Evolutionary conservation across 2,888 invertebrate species (phyloP).

Genomic region (Apodemia hepburni): DNA sequence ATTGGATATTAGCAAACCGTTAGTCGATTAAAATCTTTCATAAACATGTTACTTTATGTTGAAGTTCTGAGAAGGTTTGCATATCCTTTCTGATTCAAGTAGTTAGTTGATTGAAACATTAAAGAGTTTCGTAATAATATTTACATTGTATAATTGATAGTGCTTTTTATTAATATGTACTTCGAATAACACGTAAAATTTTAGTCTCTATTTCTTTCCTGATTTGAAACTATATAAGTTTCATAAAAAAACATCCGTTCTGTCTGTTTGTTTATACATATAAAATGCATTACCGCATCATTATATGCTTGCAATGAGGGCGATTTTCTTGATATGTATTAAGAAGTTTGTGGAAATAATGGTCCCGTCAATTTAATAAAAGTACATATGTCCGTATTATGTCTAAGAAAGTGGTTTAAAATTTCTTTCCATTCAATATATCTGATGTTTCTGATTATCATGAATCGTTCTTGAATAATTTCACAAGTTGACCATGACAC

Average conservation of each 20-base stretch:
- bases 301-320: too few species aligned
- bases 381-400: background rate
- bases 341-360: too few species aligned
- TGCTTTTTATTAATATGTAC: background rate
- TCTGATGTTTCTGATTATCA: background rate
- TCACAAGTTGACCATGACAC: slow-evolving; percentile 10
- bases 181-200: background rate
- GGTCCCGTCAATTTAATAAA: too few species aligned
- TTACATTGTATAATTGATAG: slow-evolving; percentile 6
- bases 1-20: slow-evolving; percentile 32
- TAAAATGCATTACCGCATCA: too few species aligned
- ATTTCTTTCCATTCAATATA: background rate
- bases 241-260: too few species aligned
- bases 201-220: background rate
- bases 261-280: too few species aligned
- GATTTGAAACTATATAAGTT: too few species aligned
- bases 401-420: background rate
- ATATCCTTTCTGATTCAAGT: slow-evolving; percentile 8
- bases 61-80: slow-evolving; percentile 15
- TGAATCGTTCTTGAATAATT: background rate
- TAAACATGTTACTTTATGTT: slow-evolving; percentile 54
- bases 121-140: slow-evolving; percentile 9
- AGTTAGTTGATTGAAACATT: slow-evolving; percentile 7
- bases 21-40: slow-evolving; percentile 56
- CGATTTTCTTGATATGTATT: too few species aligned